Percentiles rank a stretch among this genome's conserved stretches.
Conservation (phyloP, 2,888 invertebrate species). For the Glyphotaelius pellucidus region DNA sequence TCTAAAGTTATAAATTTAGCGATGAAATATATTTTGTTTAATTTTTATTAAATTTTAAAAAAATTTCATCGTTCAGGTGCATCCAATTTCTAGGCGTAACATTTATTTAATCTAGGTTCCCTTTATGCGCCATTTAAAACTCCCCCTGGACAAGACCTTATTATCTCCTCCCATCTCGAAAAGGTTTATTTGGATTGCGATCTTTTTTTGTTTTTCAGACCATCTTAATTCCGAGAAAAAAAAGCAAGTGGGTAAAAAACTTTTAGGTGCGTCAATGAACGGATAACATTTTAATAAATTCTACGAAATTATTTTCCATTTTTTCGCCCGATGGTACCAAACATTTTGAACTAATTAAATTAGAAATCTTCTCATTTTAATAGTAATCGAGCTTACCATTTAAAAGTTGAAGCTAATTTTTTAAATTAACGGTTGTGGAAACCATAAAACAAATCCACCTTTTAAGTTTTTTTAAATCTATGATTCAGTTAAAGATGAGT, state of each 20-base stretch:
- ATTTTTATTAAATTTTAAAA: too few relatives aligned
- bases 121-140: slow-evolving; percentile 29
- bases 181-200: slow-evolving; percentile 42
- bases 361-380: too few relatives aligned
- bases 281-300: not conserved
- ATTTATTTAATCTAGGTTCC: not conserved
- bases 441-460: too few relatives aligned
- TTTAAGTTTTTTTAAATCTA: too few relatives aligned
- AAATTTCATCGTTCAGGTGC: not conserved
- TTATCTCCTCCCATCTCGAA: slow-evolving; percentile 28
- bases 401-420: too few relatives aligned
- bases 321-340: not conserved
- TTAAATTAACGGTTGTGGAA: too few relatives aligned
- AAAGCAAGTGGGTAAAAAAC: not conserved
- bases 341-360: too few relatives aligned
- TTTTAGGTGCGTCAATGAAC: not conserved
- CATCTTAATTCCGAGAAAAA: not conserved
- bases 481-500: too few relatives aligned
- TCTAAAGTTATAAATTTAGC: not conserved
- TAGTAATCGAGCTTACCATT: too few relatives aligned
- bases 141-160: slow-evolving; percentile 33
- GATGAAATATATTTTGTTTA: too few relatives aligned
- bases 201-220: slow-evolving; percentile 10
- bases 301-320: not conserved
- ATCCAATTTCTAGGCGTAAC: not conserved